A percentile compares a stretch with the other conserved stretches of the same genome.
Conservation (phyloP, 1,140 invertebrate species). For the Ips typographus region DNA sequence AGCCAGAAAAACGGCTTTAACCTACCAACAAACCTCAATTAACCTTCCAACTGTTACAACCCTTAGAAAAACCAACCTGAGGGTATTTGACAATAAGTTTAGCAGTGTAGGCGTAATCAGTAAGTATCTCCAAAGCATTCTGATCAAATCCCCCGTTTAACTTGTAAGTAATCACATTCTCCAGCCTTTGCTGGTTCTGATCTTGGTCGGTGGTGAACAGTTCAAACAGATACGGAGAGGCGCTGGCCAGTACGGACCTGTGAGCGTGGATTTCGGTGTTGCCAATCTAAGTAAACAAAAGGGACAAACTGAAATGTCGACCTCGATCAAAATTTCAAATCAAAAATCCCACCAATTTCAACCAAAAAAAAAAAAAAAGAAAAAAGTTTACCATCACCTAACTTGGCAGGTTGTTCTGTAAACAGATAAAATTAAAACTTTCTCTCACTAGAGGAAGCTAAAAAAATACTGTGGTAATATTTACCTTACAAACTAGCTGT, state of each 20-base stretch:
- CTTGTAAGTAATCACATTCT: constrained; percentile 62
- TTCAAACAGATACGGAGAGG: constrained; percentile 76
- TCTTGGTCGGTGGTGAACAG: constrained; percentile 68
- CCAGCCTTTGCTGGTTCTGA: constrained; percentile 49
- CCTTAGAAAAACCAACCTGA: constrained; percentile 36
- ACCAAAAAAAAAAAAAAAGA: constrained; percentile 40
- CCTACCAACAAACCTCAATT: constrained; percentile 38
- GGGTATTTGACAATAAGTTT: constrained; percentile 53
- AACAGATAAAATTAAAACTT: constrained; percentile 50
- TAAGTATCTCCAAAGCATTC: constrained; percentile 67
- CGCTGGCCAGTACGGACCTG: constrained; percentile 72
- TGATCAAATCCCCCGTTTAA: constrained; percentile 69
- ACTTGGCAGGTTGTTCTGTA: constrained; percentile 45
- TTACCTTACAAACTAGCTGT: constrained; percentile 23
- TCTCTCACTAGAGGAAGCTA: constrained; percentile 5
- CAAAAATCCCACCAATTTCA: constrained; percentile 17
- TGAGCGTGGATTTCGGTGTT: constrained; percentile 75
- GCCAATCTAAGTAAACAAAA: constrained; percentile 57
- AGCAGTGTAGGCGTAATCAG: constrained; percentile 80
- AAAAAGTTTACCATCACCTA: constrained; percentile 49
- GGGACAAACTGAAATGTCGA: too few species aligned
- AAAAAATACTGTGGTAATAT: constrained; percentile 4
- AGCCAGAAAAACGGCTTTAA: constrained; percentile 73
- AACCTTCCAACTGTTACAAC: too few species aligned
- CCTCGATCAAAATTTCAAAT: not conserved